phyloP scores from a whole-genome alignment of 2,113 vertebrate species.

The Sander vitreus region DNA sequence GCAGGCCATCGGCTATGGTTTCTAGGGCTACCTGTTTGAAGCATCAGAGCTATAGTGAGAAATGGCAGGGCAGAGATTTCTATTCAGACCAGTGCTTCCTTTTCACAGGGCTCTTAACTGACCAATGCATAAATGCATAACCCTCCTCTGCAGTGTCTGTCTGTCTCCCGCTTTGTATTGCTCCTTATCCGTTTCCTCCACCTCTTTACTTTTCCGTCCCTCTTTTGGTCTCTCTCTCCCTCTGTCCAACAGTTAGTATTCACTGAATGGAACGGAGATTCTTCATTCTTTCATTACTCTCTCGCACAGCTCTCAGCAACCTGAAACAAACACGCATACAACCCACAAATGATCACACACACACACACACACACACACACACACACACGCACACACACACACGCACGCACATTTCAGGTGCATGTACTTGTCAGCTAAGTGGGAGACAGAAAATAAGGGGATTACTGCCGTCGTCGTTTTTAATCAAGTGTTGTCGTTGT shows the following conservation, averaged over 20 bases:
- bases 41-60: conserved; percentile 64
- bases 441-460: conserved; percentile 69
- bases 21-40: conserved; percentile 78
- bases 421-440: conserved; percentile 50
- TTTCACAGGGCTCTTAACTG: conserved; percentile 65
- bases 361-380: neutral
- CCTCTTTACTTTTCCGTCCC: conserved; percentile 43
- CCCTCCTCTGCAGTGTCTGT: conserved; percentile 43
- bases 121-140: conserved; percentile 76
- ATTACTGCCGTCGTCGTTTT: conserved; percentile 65
- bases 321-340: conserved; percentile 34
- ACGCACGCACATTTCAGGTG: conserved; percentile 29
- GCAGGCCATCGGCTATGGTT: conserved; percentile 58
- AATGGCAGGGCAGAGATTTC: conserved; percentile 73
- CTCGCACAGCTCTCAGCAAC: conserved; percentile 39
- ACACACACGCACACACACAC: no score
- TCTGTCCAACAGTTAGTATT: conserved; percentile 59
- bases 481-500: conserved; percentile 60
- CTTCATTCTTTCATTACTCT: conserved; percentile 62
- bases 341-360: neutral
- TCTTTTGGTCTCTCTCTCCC: conserved; percentile 3
- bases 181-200: conserved; percentile 32
- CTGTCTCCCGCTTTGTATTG: conserved; percentile 53
- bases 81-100: conserved; percentile 63
- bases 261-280: conserved; percentile 59